Evolutionary conservation across 1,140 invertebrate genomes (phyloP), one percentile per base, ranked within the genome.

Genomic region (Ooceraea biroi): DNA sequence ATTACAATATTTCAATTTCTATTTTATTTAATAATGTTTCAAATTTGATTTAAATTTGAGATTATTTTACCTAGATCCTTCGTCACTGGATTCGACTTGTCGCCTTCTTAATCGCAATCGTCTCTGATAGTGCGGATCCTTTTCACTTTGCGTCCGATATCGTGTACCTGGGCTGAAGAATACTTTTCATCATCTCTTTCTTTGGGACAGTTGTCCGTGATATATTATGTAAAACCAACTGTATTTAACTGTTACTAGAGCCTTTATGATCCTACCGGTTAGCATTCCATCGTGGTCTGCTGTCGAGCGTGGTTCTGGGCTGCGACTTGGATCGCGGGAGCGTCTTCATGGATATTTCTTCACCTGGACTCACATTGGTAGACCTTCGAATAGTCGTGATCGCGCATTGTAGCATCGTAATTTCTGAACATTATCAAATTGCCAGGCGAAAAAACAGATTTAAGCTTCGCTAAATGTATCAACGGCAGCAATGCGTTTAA

Each of bases 101-200:
- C 90, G 89, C 60, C 89, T 90, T 50, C 96, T 93, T 69, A 96
- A 90, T 93, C 96, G 96, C 86, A 96, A 89, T 86, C 96, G 95
- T 92, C 96, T 96, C 58, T 95, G 95, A 91, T 97, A 97, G 91
- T 96, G 95, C 22, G 96, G 96, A 93, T 97, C 96, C 90, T 97
- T 97, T 91, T 97, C 97, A 87, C 96, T 97, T 93, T 97, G 96
- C 83, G 97, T 97, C 85, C 97, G 95, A 90, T 97, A 97, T 84
- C 96, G 95, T 12, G 96, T 97, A 46, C 95, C 96, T 68, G 96
- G 96, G 86, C 96, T 95, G 88, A 36, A 88, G 55, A 65, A 87
- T 30, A 83, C 72, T 69, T 90, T 85, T 80, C 72, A 85, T 92
- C 69, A 91, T 88, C 90, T 88, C 36, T 57, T 19, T 27, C 3